Base-by-base conservation (phyloP, 2,113 vertebrate genomes). In the Muntiacus reevesi region DNA sequence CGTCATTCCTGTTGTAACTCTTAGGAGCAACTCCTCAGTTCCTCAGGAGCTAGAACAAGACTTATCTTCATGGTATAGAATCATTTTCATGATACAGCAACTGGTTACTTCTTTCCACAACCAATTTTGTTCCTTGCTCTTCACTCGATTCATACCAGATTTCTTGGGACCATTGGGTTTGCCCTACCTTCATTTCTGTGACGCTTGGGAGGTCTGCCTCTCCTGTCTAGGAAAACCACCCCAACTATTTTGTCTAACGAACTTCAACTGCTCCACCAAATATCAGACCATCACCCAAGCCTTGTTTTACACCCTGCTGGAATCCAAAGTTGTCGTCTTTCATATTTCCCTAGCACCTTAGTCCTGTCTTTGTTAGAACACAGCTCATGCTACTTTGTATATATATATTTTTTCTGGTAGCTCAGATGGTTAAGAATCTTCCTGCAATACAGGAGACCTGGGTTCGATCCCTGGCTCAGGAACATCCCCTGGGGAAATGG, bases 101-200 rank as follows among this genome's bases (percentile, higher is more conserved):
- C 15, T 5, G 1, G n/a, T 55, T 57, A 2, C n/a, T 52, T 59
- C 5, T 23, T 9, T 60, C 21, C 2, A 30, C 9, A 52, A 30
- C 17, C 6, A 19, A 0, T n/a, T 79, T 52, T 33, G 12, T 76
- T 45, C 21, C 27, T 76, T 33, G 30, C 1, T 59, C 11, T 23
- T 47, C 16, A 2, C 12, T 59, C 8, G 2, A 0, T 36, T 33
- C 16, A 1, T 6, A 2, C 4, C 4, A 19, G 13, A 50, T 27
- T 33, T 5, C 7, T 19, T 89, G 19, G 19, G 21, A n/a, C 16
- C n/a, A 23, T 11, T 14, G 33, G 2, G 17, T 89, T 43, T 78
- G 7, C 62, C 17, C 11, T 79, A 0, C 14, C 21, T 67, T 2
- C 2, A 5, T 9, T 5, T 83, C 36, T 89, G 4, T 50, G 19